Evolutionary conservation across 2,797 vertebrate species (phyloP), one percentile per base, ranked within the genome.

Genomic region (Heteromormyrus szaboi): DNA sequence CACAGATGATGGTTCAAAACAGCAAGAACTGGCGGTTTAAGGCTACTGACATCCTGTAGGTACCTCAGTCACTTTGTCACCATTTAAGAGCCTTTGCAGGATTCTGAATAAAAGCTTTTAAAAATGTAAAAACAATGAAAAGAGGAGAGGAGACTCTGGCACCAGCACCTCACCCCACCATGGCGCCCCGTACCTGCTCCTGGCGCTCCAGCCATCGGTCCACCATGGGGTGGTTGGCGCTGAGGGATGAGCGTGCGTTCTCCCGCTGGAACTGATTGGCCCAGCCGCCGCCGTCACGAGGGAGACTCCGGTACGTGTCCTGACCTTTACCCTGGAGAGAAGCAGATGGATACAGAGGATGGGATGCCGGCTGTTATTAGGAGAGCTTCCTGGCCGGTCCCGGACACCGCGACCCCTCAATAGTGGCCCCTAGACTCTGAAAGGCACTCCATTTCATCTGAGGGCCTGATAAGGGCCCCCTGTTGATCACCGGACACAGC

Each of bases 151-250:
- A 86, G 4, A 89, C 8, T 65, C 33, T 83, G 56, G 33, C 37
- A 85, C 1, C 4, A 14, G 86, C 9, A 22, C 11, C 33, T 81
- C 4, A 1, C 6, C n/a, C n/a, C 56, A 22, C 56, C 56, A 8
- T 22, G 19, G n/a, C 5, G 2, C 56, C n/a, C 65, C 8, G 94
- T 97, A 99, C 98, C 98, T 99, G 97, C 91, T 99, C 98, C 94
- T 99, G 98, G 90, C 95, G 96, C 94, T 98, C 97, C 90, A 99
- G 95, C 98, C 98, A 99, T 90, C 95, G 96, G 95, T 99, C 98
- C 94, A 99, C 98, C 97, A 99, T 97, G 3, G 98, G 98, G 94
- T 99, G 98, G 94, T 97, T 99, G 95, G 98, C 97, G 89, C 98
- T 98, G 91, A 99, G 96, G 76, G 98, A 99, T n/a, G 98, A 98